Evolutionary conservation across 2,797 vertebrate genomes (phyloP), one percentile per base, ranked within the genome.

Genomic region (Lindbergichthys nudifrons): DNA sequence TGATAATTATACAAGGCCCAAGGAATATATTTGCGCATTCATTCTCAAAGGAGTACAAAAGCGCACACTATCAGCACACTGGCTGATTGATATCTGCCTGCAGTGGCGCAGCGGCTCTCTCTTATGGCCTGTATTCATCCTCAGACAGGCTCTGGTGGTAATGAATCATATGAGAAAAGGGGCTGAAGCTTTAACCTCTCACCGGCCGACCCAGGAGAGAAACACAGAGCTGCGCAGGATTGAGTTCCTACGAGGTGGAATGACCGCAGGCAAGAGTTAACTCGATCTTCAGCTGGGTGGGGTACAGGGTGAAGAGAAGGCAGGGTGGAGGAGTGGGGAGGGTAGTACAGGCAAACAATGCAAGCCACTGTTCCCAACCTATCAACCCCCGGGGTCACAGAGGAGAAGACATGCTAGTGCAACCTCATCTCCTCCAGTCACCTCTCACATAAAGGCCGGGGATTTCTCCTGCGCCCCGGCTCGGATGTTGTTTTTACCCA

Each of bases 201-300:
- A 26, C 76, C 63, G 77, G 75, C 80, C 62, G 86, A 73, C 86
- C 79, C 63, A 23, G 61, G 56, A 84, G 66, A 89, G 65, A 82
- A 73, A 81, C 2, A 56, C 53, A 76, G 72, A 75, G 71, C 23
- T 0, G 68, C 0, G 36, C 36, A 65, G 89, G 85, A 93, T 95
- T 85, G 74, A 71, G 88, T 93, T 93, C 87, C 90, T 85, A 60
- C 57, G 63, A 90, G 81, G 86, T 87, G 88, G 83, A 92, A 91
- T 93, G 92, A 90, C 92, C 89, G 87, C 87, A 86, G 90, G 89
- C 93, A 79, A 92, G 89, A 89, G 90, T 92, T 91, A 92, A 93
- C 92, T 90, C 77, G 83, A 93, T 93, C 91, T 93, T 83, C 80
- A 84, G 81, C 63, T 81, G 90, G 91, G 92, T 89, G 83, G 91